Evolutionary conservation across 2,888 invertebrate genomes (phyloP).

Genomic region (Sinodicranocentrus sp.): DNA sequence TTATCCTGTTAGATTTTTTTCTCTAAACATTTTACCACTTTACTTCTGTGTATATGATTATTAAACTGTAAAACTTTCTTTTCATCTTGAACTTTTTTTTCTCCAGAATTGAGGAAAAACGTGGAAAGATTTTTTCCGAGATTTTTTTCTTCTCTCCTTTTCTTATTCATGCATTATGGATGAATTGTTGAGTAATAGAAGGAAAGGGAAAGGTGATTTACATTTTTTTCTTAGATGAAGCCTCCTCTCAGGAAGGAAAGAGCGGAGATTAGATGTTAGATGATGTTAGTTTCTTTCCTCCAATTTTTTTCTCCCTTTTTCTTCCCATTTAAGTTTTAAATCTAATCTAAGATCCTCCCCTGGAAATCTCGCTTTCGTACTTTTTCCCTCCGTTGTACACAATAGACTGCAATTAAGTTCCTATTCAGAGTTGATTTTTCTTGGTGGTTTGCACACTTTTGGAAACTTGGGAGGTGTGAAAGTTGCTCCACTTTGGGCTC

Average conservation of each 20-base stretch:
- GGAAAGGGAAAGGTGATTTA: conserved; percentile 26
- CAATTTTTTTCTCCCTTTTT: conserved; percentile 72
- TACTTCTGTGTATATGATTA: not conserved
- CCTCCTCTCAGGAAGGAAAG: conserved; percentile 23
- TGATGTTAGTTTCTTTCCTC: conserved; percentile 50
- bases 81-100: not conserved
- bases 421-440: conserved; percentile 73
- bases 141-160: too few species aligned
- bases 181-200: conserved; percentile 21
- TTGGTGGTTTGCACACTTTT: conserved; percentile 25
- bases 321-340: conserved; percentile 76
- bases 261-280: conserved; percentile 65
- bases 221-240: conserved; percentile 55
- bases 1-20: conserved; percentile 8
- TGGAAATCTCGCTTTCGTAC: not conserved
- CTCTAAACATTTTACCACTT: not conserved
- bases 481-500: conserved; percentile 29
- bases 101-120: conserved; percentile 6
- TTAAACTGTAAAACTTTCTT: not conserved
- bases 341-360: conserved; percentile 69
- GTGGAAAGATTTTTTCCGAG: conserved; percentile 18
- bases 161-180: conserved; percentile 54
- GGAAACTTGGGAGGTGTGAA: conserved; percentile 23
- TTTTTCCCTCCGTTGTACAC: conserved; percentile 43
- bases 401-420: conserved; percentile 76